phyloP scores from a whole-genome alignment of 2,888 invertebrate genomes.

The Plebejus melissa region DNA sequence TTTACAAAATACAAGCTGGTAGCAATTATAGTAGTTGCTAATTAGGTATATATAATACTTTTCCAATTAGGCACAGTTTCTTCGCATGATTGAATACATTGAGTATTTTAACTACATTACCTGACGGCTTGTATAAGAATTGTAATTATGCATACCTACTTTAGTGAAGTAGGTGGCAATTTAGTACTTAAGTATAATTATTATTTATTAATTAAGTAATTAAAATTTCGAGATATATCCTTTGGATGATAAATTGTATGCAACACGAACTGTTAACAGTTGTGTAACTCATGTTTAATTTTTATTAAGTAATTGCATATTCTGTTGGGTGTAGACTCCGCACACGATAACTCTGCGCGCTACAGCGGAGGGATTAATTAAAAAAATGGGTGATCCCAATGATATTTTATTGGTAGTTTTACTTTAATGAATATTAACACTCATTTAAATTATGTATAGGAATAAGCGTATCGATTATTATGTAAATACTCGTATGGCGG shows the following conservation, averaged over 20 bases:
- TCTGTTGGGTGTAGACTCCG: background rate
- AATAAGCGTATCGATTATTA: too few relatives aligned
- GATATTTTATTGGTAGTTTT: too few relatives aligned
- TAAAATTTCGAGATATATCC: constrained; percentile 19
- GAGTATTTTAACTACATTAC: constrained; percentile 6
- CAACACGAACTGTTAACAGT: constrained; percentile 18
- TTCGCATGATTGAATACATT: background rate
- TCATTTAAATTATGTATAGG: too few relatives aligned
- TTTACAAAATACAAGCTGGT: background rate
- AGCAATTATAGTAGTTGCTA: background rate
- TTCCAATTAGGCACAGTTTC: background rate
- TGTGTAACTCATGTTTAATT: background rate
- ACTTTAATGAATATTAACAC: too few relatives aligned
- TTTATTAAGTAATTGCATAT: background rate
- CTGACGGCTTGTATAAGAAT: background rate
- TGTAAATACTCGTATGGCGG: too few relatives aligned
- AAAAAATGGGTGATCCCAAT: too few relatives aligned
- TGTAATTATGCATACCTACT: background rate
- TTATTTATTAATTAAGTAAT: background rate
- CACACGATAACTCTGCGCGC: too few relatives aligned
- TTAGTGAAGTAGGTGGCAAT: background rate
- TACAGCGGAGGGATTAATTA: too few relatives aligned
- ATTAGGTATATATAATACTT: background rate
- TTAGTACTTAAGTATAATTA: background rate
- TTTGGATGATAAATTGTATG: constrained; percentile 6